Conservation (phyloP, 2,888 invertebrate species). For the Carabus problematicus region DNA sequence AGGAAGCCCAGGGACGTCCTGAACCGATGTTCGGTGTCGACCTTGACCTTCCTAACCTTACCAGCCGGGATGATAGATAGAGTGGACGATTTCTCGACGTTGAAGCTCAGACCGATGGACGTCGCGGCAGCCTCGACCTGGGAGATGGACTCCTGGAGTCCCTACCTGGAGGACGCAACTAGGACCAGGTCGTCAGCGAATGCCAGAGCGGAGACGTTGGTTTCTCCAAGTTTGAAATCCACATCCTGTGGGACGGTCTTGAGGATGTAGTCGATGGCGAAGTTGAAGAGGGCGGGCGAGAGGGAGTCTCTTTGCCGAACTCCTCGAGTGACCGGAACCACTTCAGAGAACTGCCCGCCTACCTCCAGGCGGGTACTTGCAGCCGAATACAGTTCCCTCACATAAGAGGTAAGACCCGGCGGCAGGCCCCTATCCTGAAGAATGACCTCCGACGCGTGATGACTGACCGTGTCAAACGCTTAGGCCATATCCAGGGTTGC, state of each 20-base stretch:
- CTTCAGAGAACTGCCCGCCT: conserved; percentile 44
- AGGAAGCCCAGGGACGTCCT: conserved; percentile 1
- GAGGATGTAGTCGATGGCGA: conserved; percentile 44
- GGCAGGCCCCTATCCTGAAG: no score
- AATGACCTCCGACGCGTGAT: no score
- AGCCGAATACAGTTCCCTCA: conserved; percentile 47
- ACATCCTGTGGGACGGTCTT: conserved; percentile 34
- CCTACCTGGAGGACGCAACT: conserved; percentile 49
- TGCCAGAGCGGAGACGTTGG: conserved; percentile 48
- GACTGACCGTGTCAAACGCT: no score
- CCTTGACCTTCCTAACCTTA: no score
- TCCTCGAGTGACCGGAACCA: conserved; percentile 49
- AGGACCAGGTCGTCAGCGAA: conserved; percentile 54
- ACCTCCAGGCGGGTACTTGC: conserved; percentile 46
- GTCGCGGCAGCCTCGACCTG: conserved; percentile 35
- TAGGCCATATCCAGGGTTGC: conserved; percentile 46
- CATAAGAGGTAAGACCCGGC: no score
- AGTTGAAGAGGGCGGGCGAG: conserved; percentile 52
- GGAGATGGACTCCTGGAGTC: conserved; percentile 48
- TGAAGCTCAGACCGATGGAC: conserved; percentile 44
- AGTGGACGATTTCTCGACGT: conserved; percentile 49
- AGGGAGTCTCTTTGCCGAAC: conserved; percentile 54
- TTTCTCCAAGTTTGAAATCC: conserved; percentile 39
- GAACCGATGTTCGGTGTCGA: no score
- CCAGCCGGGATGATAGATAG: no score